These are phyloP conservation scores for Chunga burmeisteri DNA, from an alignment of 2,113 vertebrate genomes.

Conservation along the genomic window DNA sequence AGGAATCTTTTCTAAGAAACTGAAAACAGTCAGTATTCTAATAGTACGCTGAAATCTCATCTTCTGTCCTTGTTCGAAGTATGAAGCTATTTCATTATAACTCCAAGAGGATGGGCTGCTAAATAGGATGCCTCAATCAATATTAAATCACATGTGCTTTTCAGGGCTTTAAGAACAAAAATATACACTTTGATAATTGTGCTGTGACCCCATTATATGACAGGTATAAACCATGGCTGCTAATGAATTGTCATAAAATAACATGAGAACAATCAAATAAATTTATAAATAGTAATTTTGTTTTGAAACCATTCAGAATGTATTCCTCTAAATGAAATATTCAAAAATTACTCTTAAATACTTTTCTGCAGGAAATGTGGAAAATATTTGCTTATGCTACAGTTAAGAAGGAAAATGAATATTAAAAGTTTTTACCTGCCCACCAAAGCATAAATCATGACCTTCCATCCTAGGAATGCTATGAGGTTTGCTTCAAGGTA, in stretches of 20 bases:
- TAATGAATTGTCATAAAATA: slow-evolving; percentile 27
- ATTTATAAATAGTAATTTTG: neutral
- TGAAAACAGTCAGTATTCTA: neutral
- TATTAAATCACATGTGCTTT: slow-evolving; percentile 37
- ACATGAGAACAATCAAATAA: neutral
- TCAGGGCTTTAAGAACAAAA: slow-evolving; percentile 9
- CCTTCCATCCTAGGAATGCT: neutral
- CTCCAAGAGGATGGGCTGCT: neutral
- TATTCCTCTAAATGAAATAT: neutral
- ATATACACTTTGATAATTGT: slow-evolving; percentile 24
- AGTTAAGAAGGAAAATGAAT: neutral
- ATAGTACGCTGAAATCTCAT: neutral
- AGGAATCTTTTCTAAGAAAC: neutral
- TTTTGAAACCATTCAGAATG: neutral
- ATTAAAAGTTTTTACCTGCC: neutral
- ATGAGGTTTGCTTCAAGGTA: neutral
- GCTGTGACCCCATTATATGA: slow-evolving; percentile 17
- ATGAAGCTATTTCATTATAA: neutral
- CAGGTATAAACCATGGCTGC: neutral
- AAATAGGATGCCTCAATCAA: slow-evolving; percentile 34
- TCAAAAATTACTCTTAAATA: neutral
- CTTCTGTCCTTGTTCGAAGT: neutral
- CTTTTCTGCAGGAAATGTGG: neutral
- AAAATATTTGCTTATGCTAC: neutral
- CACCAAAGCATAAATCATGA: neutral